phyloP scores from a whole-genome alignment of 2,113 vertebrate species.

The Taurulus bubalis region DNA sequence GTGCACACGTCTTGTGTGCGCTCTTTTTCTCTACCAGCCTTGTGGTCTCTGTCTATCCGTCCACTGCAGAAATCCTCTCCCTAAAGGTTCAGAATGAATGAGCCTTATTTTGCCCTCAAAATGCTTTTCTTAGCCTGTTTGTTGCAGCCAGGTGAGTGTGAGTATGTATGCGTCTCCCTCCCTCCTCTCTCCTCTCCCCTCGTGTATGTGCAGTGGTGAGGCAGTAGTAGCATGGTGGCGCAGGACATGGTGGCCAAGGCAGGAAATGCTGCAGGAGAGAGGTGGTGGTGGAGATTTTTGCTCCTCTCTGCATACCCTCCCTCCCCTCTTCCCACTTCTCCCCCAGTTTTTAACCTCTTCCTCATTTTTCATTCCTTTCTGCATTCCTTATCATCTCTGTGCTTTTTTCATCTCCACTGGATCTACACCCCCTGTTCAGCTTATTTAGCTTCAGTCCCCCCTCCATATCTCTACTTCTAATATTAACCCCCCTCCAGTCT shows the following conservation, averaged over 20 bases:
- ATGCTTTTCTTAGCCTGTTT: slow-evolving; percentile 32
- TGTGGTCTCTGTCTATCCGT: slow-evolving; percentile 8
- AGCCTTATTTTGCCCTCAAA: slow-evolving; percentile 28
- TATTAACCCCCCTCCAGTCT: neutral
- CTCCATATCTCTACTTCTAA: neutral
- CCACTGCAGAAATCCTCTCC: slow-evolving; percentile 42
- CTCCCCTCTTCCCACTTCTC: neutral
- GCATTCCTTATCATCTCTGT: slow-evolving; percentile 16
- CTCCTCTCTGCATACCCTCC: slow-evolving; percentile 17
- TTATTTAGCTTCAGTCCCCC: neutral
- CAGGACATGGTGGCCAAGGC: slow-evolving; percentile 76
- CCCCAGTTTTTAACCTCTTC: slow-evolving; percentile 26
- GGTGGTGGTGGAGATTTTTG: slow-evolving; percentile 30
- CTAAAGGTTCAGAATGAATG: slow-evolving; percentile 17
- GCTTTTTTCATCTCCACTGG: slow-evolving; percentile 3
- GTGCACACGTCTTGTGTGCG: slow-evolving; percentile 32
- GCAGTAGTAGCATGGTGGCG: slow-evolving; percentile 64
- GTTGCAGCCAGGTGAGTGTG: slow-evolving; percentile 69
- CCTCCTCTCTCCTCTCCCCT: slow-evolving; percentile 1
- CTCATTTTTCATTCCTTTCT: neutral
- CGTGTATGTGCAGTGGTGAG: slow-evolving; percentile 48
- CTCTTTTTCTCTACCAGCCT: slow-evolving; percentile 10
- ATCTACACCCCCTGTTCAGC: slow-evolving; percentile 23
- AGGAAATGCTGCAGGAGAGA: slow-evolving; percentile 74
- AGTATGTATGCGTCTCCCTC: neutral